Percentiles rank a stretch among this genome's conserved stretches.
Evolutionary conservation across 2,113 vertebrate species (phyloP).

Genomic region (Phodopus roborovskii): DNA sequence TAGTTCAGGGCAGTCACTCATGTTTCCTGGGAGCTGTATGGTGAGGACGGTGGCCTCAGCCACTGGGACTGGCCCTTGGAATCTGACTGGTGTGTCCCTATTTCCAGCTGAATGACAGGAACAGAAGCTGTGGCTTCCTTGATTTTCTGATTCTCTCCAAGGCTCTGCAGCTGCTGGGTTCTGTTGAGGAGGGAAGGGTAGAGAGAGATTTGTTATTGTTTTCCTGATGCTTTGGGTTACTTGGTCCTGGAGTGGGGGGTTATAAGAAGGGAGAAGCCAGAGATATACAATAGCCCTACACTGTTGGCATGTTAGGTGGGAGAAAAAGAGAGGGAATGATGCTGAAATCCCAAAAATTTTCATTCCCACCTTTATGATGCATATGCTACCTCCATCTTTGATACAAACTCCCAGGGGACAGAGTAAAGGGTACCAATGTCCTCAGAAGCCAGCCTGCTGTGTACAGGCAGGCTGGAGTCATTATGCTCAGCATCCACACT

Average conservation of each 20-base stretch:
- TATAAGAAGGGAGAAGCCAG: background rate
- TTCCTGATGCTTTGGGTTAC: constrained; percentile 50
- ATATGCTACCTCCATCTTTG: background rate
- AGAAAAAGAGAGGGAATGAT: background rate
- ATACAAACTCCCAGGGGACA: background rate
- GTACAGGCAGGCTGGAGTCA: background rate
- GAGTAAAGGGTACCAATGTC: background rate
- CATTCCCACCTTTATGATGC: background rate
- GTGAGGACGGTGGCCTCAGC: too few species aligned
- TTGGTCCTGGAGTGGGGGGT: constrained; percentile 5
- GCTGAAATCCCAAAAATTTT: background rate
- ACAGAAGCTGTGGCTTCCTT: background rate
- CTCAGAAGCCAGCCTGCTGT: background rate
- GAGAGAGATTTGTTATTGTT: constrained; percentile 50
- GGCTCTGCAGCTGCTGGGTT: background rate
- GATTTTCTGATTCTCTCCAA: constrained; percentile 39
- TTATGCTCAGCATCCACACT: background rate
- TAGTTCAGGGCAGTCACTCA: background rate
- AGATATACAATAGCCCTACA: background rate
- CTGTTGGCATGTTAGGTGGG: background rate
- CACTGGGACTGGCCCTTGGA: background rate
- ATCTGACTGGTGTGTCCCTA: background rate
- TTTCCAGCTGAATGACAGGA: constrained; percentile 17
- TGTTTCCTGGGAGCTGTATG: background rate
- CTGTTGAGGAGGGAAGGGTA: background rate